Conservation (phyloP, 1,140 invertebrate species). For the Meloidogyne floridensis region DNA sequence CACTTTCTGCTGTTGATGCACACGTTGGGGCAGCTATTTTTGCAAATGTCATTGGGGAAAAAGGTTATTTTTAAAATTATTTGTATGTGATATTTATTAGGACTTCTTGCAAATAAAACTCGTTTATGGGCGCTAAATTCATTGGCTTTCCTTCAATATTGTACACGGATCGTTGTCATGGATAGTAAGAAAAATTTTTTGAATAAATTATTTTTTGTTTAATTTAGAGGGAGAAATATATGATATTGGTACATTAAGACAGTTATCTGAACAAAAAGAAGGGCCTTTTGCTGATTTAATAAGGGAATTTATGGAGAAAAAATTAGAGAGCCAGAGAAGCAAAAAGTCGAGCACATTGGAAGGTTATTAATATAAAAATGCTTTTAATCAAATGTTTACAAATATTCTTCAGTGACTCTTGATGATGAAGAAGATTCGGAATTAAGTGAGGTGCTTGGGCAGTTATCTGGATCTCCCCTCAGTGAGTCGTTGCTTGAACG, state of each 20-base stretch:
- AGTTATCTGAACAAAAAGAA: conserved; percentile 36
- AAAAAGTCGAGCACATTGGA: background rate
- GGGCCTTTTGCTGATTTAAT: conserved; percentile 44
- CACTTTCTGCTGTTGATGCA: conserved; percentile 61
- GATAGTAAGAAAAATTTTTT: conserved; percentile 25
- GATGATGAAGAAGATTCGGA: background rate
- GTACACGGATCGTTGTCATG: conserved; percentile 45
- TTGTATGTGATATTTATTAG: conserved; percentile 7
- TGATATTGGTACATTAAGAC: conserved; percentile 38
- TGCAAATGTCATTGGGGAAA: conserved; percentile 66
- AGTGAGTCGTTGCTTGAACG: conserved; percentile 34
- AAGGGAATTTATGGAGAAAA: conserved; percentile 34
- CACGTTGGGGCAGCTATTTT: conserved; percentile 68
- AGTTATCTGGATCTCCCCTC: conserved; percentile 31
- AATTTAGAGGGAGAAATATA: conserved; percentile 45
- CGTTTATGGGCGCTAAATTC: conserved; percentile 52
- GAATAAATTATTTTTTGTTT: background rate
- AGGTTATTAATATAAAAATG: background rate
- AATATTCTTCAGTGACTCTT: background rate
- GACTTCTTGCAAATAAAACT: conserved; percentile 53
- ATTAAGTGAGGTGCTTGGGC: conserved; percentile 20
- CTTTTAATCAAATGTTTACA: background rate
- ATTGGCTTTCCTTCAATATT: conserved; percentile 36
- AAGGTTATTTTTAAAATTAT: conserved; percentile 43
- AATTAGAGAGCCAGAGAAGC: conserved; percentile 31